Conservation (phyloP, 2,113 vertebrate species). For the Syngnathoides biaculeatus region DNA sequence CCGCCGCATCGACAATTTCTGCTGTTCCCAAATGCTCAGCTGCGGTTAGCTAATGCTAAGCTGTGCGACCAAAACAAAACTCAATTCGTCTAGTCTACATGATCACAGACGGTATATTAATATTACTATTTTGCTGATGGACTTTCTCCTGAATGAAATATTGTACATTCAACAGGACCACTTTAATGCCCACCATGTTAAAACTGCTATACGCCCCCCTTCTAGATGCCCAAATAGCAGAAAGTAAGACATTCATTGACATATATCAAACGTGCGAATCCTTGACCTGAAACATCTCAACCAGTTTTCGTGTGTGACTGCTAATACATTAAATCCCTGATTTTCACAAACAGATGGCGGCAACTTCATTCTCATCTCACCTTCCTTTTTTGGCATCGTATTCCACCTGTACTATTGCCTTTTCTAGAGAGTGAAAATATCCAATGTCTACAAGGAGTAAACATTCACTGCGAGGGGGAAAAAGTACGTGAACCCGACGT, state of each 20-base stretch:
- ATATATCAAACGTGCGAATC: neutral
- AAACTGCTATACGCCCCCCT: conserved; percentile 1
- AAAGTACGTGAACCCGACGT: too few relatives aligned
- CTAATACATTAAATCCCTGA: neutral
- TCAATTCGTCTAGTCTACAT: too few relatives aligned
- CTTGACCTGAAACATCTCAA: neutral
- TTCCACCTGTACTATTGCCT: neutral
- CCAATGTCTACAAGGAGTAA: too few relatives aligned
- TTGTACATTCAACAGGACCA: too few relatives aligned
- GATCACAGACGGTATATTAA: too few relatives aligned
- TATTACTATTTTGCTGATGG: too few relatives aligned
- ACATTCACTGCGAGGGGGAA: too few relatives aligned
- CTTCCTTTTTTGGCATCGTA: neutral
- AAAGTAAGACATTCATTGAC: neutral
- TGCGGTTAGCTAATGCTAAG: too few relatives aligned
- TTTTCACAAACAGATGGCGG: neutral
- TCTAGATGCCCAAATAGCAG: neutral
- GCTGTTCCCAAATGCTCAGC: too few relatives aligned
- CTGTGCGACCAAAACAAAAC: too few relatives aligned
- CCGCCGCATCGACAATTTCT: too few relatives aligned
- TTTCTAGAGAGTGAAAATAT: neutral
- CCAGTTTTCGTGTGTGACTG: neutral
- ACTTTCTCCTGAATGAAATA: too few relatives aligned
- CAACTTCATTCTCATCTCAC: neutral
- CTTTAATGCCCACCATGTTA: neutral